Evolutionary conservation across 2,113 vertebrate species (phyloP).

Genomic region (Ovis canadensis): DNA sequence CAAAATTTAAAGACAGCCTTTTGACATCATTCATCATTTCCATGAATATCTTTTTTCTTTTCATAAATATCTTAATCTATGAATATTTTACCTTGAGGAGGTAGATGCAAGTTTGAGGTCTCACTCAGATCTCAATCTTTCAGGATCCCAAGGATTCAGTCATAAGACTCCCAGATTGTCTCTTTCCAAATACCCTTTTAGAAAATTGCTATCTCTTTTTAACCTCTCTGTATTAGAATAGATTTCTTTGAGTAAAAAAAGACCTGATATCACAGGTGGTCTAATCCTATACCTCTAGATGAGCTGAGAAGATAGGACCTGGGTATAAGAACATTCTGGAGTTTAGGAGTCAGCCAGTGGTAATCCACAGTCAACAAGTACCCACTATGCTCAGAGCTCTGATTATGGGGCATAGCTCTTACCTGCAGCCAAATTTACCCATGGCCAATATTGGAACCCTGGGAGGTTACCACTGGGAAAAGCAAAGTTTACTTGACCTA

Average conservation of each 20-base stretch:
- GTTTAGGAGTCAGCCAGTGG: neutral
- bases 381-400: neutral
- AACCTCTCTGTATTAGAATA: neutral
- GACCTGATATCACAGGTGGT: neutral
- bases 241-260: neutral
- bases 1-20: constrained; percentile 14
- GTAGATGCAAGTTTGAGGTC: neutral
- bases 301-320: neutral
- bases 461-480: neutral
- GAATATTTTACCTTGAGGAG: neutral
- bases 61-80: neutral
- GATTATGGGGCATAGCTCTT: neutral
- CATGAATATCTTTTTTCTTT: neutral
- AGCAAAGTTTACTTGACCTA: neutral
- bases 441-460: neutral
- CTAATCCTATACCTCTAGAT: neutral
- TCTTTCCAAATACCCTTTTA: neutral
- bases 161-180: neutral
- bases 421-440: neutral
- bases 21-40: neutral
- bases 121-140: neutral
- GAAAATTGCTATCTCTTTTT: neutral
- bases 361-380: neutral
- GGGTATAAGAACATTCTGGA: neutral
- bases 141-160: neutral